Evolutionary conservation across 2,797 vertebrate genomes (phyloP), one percentile per base, ranked within the genome.

Genomic region (Hoplostethus mediterraneus): DNA sequence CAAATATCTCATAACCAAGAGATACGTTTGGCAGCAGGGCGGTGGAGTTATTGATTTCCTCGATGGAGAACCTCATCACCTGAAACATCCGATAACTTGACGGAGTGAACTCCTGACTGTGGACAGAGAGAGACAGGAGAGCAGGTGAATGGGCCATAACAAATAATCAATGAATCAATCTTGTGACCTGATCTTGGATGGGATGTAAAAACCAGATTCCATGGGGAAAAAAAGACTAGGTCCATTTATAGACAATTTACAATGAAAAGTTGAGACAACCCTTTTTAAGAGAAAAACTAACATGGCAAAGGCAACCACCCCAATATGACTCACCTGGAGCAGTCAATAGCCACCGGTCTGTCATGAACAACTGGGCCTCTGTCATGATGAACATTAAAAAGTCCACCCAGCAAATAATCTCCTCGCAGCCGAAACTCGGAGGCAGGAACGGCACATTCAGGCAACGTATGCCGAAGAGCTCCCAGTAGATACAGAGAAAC

Each of bases 1-100:
- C 96, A 73, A 95, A 94, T 25, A 96, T 90, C 53, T 95, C 87
- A 17, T 96, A 97, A 62, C 96, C 96, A 3, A 96, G 86, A 31
- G 58, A 90, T n/a, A 96, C 60, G 0, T 94, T 90, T 0, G 96
- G 95, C 52, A 96, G 89, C 9, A 97, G 88, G 11, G 11, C 1
- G 16, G 84, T 94, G 1, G 83, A 94, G 55, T 95, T 96, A 77
- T 96, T 96, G 71, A 97, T 93, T 81, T 96, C 90, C 30, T 95
- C 92, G 6, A 96, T 80, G 0, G 95, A 85, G 2, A 96, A 96
- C 85, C 92, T 93, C 95, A 96, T 96, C 82, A 95, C 55, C 79
- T 96, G 94, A 81, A 95, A 90, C 73, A 87, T 85, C 31, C 86
- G 90, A 87, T 95, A 96, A 75, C 88, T 92, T 33, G 87, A 48